phyloP scores from a whole-genome alignment of 2,888 invertebrate species.

The Mesorhabditis belari region DNA sequence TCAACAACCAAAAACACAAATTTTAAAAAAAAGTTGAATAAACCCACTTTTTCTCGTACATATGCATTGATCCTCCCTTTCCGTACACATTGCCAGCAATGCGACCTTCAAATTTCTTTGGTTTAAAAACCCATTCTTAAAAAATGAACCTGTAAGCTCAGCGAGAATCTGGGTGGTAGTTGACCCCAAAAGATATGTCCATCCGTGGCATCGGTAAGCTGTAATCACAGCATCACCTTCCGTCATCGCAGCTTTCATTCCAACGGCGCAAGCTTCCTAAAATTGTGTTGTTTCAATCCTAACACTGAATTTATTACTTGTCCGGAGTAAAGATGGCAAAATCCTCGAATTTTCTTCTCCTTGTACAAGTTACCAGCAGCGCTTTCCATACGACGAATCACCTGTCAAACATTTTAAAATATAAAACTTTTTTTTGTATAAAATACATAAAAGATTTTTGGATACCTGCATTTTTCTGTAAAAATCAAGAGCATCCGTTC shows the following conservation, averaged over 20 bases:
- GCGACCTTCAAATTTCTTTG: conserved; percentile 65
- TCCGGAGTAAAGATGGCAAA: conserved; percentile 95
- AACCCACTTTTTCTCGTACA: conserved; percentile 60
- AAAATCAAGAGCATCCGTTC: conserved; percentile 76
- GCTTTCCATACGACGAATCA: conserved; percentile 86
- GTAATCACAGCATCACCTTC: conserved; percentile 83
- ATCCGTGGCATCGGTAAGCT: conserved; percentile 87
- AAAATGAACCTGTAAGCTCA: conserved; percentile 70
- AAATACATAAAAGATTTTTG: background rate
- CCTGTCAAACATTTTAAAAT: conserved; percentile 63
- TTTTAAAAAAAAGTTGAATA: no score
- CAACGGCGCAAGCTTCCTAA: conserved; percentile 76
- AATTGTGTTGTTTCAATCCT: conserved; percentile 2
- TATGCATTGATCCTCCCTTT: conserved; percentile 99
- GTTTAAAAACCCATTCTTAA: no score
- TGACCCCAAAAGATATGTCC: conserved; percentile 88
- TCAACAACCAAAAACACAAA: no score
- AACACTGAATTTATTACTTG: conserved; percentile 62
- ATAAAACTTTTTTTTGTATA: conserved; percentile 61
- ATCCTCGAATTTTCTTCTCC: conserved; percentile 85
- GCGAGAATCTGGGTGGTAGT: conserved; percentile 71
- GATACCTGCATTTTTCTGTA: conserved; percentile 61
- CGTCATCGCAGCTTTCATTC: conserved; percentile 79
- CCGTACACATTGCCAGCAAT: conserved; percentile 81
- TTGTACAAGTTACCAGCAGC: conserved; percentile 90